Evolutionary conservation across 2,797 vertebrate genomes (phyloP), one percentile per base, ranked within the genome.

Genomic region (Chiroxiphia lanceolata): DNA sequence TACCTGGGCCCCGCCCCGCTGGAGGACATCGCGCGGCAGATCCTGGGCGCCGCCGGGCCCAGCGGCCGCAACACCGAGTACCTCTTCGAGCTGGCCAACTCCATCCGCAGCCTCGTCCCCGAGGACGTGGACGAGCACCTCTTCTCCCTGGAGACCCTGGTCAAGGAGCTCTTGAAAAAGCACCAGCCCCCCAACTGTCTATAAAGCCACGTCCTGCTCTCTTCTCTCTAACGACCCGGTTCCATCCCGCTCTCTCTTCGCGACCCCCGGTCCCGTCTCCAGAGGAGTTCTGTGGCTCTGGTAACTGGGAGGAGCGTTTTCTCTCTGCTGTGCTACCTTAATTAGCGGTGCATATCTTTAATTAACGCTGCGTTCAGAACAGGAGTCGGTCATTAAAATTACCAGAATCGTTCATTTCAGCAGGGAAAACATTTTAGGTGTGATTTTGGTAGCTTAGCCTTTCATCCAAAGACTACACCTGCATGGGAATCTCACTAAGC

Each of bases 1-100:
- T 99, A 99, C 97, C 99, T 99, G 45, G 99, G 99, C 69, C 99
- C 99, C 15, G 99, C 99, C 23, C 99, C 99, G 40, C 96, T 99
- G 84, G 99, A 99, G 97, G 98, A 99, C 71, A 99, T 99, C 31
- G 99, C 99, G 65, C 97, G 98, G 72, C 99, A 99, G 98, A 99
- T 99, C 89, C 95, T 98, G 81, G 97, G 89, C 78, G 98, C 99
- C 4, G 98, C 97, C 11, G 99, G 99, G 51, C 99, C 98, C 38
- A 99, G 99, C 18, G 99, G 99, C 90, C 98, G 95, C 95, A 99
- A 99, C 95, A 99, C 98, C 0, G 99, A 99, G 79, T 99, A 99
- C 94, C 98, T 99, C 56, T 99, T 99, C 92, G 98, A 99, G 98
- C 98, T 99, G 33, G 99, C 99, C 31, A 97, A 99, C 26, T 99